phyloP scores from a whole-genome alignment of 2,113 vertebrate genomes.

The Chloropsis hardwickii region DNA sequence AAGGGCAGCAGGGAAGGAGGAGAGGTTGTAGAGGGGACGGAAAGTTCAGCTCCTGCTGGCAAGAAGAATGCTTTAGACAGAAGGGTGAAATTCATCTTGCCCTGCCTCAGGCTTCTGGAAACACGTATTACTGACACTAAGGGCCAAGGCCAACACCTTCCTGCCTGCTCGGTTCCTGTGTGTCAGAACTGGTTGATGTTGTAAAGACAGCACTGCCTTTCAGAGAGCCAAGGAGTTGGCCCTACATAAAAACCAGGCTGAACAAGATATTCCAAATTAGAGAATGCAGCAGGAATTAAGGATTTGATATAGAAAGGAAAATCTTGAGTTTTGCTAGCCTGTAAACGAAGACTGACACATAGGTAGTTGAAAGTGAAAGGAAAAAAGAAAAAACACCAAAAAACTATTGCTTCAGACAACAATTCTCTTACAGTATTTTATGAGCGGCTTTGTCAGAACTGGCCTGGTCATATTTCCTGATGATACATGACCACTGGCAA shows the following conservation, averaged over 20 bases:
- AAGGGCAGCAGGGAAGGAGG: not conserved
- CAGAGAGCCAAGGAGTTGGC: not conserved
- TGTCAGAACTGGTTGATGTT: not conserved
- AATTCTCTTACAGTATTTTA: not conserved
- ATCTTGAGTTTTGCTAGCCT: not conserved
- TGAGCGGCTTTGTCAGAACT: not conserved
- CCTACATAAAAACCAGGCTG: not conserved
- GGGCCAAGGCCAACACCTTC: not conserved
- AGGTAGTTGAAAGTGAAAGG: not conserved
- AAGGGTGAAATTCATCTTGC: not conserved
- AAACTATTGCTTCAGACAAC: not conserved
- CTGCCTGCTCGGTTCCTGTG: not conserved
- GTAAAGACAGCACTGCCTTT: not conserved
- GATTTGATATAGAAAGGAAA: not conserved
- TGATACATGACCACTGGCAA: not conserved
- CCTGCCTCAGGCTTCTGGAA: not conserved
- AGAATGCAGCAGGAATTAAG: not conserved
- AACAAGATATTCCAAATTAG: not conserved
- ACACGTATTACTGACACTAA: not conserved
- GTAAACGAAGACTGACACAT: not conserved
- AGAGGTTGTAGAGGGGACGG: not conserved
- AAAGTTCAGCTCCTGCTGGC: not conserved
- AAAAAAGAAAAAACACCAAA: not conserved
- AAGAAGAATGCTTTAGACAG: not conserved
- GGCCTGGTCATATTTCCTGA: not conserved